Base-by-base conservation (phyloP, 2,113 vertebrate genomes). In the Nanorana parkeri region DNA sequence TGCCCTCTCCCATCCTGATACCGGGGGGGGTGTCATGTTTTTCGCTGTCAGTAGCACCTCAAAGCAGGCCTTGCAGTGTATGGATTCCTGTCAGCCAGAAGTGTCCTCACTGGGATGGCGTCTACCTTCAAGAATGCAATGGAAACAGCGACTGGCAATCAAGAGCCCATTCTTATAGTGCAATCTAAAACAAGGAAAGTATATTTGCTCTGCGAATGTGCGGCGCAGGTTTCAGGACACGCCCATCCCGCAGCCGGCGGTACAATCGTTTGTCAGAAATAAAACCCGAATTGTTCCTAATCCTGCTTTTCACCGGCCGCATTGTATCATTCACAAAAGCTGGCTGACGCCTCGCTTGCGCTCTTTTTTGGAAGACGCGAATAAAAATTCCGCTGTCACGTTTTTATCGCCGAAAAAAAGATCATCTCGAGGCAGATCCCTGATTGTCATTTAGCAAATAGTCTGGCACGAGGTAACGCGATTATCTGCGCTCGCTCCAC, bases 201-300 rank as follows among this genome's bases (percentile, higher is more conserved):
- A 11, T 36, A 74, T 74, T 60, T 29, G 3, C 54, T 74, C 51
- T 5, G 17, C 21, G 36, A 60, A 74, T 29, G 54, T 74, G n/a
- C n/a, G n/a, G n/a, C n/a, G 52, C 2, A 32, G 72, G 28, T 28
- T 24, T 17, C n/a, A 29, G 41, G 36, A 75, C n/a, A n/a, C 15
- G 13, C 29, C 4, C 26, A 2, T 1, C 28, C 6, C 20, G 28
- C 72, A 28, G 72, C 72, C 72, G 61, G 56, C 56, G 8, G 24
- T 29, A n/a, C 72, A 3, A 61, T 75, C 41, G 56, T 75, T 41
- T 36, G 28, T 58, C 61, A 75, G 41, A 58, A 75, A 75, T 75
- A 75, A 61, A 60, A 23, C 28, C 55, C n/a, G 2, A 16, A 21
- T 74, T 60, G 54, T 74, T 60, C 58, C 36, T 36, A 32, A 61